Conservation (phyloP, 1,140 invertebrate species). For the Teleogryllus occipitalis region DNA sequence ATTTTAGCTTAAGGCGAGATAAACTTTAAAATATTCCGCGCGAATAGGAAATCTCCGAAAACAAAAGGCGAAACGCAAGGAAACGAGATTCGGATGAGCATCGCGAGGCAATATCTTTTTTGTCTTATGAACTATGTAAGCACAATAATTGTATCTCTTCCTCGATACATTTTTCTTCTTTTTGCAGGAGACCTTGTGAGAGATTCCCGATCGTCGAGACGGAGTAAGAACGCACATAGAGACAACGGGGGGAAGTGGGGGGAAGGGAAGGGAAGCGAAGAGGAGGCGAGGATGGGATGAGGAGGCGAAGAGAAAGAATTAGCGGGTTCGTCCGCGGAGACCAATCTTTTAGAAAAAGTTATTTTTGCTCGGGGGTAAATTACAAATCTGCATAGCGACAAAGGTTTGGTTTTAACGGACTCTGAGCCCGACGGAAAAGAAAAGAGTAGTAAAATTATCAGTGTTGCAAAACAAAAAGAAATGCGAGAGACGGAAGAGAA, state of each 20-base stretch:
- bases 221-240: not conserved
- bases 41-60: not conserved
- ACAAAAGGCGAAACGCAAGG: not conserved
- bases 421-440: not conserved
- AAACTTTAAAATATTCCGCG: constrained; percentile 1
- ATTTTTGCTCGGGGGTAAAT: not conserved
- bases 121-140: not conserved
- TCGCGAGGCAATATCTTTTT: not conserved
- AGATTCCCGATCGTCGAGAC: not conserved
- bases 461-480: not conserved
- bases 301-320: not conserved
- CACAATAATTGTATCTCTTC: constrained; percentile 1
- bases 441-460: not conserved
- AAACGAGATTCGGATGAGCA: not conserved
- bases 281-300: not conserved
- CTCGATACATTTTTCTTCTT: not conserved
- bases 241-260: no score
- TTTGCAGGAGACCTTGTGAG: not conserved
- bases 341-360: constrained; percentile 5
- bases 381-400: not conserved
- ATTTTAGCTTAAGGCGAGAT: not conserved
- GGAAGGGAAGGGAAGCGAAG: not conserved
- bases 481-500: not conserved
- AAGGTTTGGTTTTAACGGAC: not conserved
- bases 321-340: not conserved